A percentile compares a stretch with the other conserved stretches of the same genome.
phyloP scores from a whole-genome alignment of 2,888 invertebrate genomes.

The Phalangium opilio region DNA sequence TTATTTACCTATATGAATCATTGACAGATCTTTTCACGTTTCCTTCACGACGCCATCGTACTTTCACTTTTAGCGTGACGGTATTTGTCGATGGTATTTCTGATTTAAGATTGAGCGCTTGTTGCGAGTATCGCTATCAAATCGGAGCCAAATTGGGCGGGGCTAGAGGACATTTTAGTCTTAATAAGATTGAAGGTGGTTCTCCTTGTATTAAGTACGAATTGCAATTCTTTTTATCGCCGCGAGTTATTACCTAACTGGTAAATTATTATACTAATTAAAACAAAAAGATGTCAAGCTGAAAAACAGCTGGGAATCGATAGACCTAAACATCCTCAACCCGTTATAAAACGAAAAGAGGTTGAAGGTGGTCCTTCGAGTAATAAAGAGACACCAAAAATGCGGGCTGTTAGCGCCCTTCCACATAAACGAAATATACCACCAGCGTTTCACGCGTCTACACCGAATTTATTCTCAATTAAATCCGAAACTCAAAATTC shows the following conservation, averaged over 20 bases:
- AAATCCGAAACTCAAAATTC: too few relatives aligned
- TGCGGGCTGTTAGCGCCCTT: too few relatives aligned
- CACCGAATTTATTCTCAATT: too few relatives aligned
- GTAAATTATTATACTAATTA: too few relatives aligned
- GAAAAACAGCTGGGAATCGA: not conserved
- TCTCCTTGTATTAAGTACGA: constrained; percentile 22
- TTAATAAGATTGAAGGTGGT: constrained; percentile 29
- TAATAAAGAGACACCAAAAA: too few relatives aligned
- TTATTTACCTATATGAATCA: not conserved
- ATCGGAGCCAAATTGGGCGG: constrained; percentile 31
- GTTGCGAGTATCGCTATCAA: constrained; percentile 34
- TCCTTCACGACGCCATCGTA: constrained; percentile 31
- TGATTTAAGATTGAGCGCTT: constrained; percentile 32
- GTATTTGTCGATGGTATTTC: constrained; percentile 32
- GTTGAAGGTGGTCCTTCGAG: too few relatives aligned
- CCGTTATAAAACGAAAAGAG: not conserved
- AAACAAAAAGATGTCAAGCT: constrained; percentile 1
- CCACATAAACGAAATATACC: too few relatives aligned
- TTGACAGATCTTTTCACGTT: constrained; percentile 31
- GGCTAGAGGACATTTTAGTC: constrained; percentile 31
- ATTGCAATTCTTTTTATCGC: not conserved
- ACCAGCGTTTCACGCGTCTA: too few relatives aligned
- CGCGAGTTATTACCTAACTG: too few relatives aligned
- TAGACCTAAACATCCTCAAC: constrained; percentile 10
- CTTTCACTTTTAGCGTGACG: constrained; percentile 33